Evolutionary conservation across 2,797 vertebrate genomes (phyloP).

Genomic region (Carduelis carduelis): DNA sequence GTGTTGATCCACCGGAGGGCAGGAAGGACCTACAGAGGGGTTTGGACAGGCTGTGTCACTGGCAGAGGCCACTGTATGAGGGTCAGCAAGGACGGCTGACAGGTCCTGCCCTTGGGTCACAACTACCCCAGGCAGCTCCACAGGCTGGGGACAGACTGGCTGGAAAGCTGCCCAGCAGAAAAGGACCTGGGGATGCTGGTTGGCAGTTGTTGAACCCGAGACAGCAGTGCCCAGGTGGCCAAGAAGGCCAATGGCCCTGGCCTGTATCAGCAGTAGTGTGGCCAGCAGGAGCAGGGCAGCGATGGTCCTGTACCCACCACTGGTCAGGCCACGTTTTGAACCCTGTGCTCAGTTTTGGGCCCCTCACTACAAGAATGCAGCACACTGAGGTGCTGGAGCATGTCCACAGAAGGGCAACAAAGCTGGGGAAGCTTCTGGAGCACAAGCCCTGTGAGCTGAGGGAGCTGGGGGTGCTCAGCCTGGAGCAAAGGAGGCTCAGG

Average conservation of each 20-base stretch:
- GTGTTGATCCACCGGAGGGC: not conserved
- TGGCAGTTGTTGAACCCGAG: not conserved
- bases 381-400: accelerated
- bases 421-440: not conserved
- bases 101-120: not conserved
- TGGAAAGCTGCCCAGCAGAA: not conserved
- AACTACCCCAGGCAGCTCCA: not conserved
- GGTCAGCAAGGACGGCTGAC: not conserved
- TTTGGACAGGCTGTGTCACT: not conserved
- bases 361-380: not conserved
- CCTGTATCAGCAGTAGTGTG: not conserved
- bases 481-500: not conserved
- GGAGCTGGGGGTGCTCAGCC: not conserved
- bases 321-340: accelerated
- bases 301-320: accelerated
- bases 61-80: not conserved
- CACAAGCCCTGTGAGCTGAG: not conserved
- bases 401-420: not conserved
- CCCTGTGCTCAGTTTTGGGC: not conserved
- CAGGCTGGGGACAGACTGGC: not conserved
- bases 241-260: not conserved
- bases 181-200: not conserved
- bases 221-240: not conserved
- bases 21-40: not conserved
- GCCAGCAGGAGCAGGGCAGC: not conserved